Percentiles rank a stretch among this genome's conserved stretches.
Evolutionary conservation across 1,140 invertebrate genomes (phyloP).

Genomic region (Trachelipus rathkii): DNA sequence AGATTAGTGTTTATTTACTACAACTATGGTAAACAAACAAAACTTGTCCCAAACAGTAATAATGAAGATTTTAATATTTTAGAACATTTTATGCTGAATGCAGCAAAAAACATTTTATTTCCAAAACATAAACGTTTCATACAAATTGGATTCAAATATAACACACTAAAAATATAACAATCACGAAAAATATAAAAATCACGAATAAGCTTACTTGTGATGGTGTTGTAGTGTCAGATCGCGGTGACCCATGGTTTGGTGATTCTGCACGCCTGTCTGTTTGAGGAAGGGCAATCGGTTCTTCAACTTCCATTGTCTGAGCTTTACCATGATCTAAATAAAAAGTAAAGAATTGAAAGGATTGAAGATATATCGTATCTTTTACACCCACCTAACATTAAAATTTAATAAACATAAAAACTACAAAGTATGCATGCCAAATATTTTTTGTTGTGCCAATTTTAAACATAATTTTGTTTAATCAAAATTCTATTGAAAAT

Average conservation of each 20-base stretch:
- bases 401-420: too few relatives aligned
- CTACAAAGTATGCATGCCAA: too few relatives aligned
- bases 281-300: slow-evolving; percentile 48
- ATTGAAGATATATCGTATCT: too few relatives aligned
- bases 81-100: not conserved
- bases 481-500: too few relatives aligned
- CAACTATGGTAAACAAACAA: slow-evolving; percentile 6
- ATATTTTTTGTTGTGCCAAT: too few relatives aligned
- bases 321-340: slow-evolving; percentile 35
- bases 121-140: too few relatives aligned
- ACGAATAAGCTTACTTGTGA: slow-evolving; percentile 28
- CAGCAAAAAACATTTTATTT: too few relatives aligned
- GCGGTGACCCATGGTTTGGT: slow-evolving; percentile 52
- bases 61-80: not conserved
- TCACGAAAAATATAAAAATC: not conserved
- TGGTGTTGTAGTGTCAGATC: slow-evolving; percentile 50
- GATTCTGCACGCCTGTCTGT: slow-evolving; percentile 38
- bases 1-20: not conserved
- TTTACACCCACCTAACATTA: too few relatives aligned
- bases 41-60: not conserved
- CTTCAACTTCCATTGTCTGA: slow-evolving; percentile 47
- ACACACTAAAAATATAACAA: too few relatives aligned
- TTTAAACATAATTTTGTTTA: too few relatives aligned
- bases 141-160: too few relatives aligned
- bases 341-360: not conserved